Conservation (phyloP, 2,888 invertebrate species). For the Plebejus argus region DNA sequence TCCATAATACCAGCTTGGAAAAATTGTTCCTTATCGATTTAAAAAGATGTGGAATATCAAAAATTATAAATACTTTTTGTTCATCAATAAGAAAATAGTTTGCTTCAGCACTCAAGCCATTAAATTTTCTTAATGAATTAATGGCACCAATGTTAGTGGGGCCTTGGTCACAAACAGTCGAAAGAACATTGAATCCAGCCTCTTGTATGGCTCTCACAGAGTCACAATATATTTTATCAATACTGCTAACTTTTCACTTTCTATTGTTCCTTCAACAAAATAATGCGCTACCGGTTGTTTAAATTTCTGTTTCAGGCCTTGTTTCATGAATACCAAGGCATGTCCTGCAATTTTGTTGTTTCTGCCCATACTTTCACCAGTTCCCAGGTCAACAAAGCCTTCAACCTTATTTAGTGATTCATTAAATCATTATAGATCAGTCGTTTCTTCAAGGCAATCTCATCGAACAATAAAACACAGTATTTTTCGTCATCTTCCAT, state of each 20-base stretch:
- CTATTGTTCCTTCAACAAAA: conserved; percentile 36
- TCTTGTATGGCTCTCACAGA: conserved; percentile 26
- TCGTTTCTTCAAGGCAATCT: conserved; percentile 33
- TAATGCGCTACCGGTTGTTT: conserved; percentile 38
- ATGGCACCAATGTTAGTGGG: conserved; percentile 37
- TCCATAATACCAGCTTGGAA: conserved; percentile 20
- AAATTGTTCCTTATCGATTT: conserved; percentile 36
- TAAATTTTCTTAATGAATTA: conserved; percentile 26
- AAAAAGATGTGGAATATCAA: conserved; percentile 32
- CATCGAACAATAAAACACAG: conserved; percentile 34
- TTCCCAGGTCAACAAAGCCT: conserved; percentile 32
- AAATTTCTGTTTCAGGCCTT: conserved; percentile 31
- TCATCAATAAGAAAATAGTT: conserved; percentile 30
- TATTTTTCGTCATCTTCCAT: not conserved
- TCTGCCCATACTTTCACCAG: not conserved
- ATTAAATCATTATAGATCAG: conserved; percentile 33
- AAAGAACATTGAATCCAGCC: conserved; percentile 28
- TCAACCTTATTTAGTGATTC: conserved; percentile 29
- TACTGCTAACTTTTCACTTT: conserved; percentile 5
- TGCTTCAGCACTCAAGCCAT: conserved; percentile 12
- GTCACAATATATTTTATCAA: conserved; percentile 35
- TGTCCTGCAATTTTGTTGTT: conserved; percentile 27
- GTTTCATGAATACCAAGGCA: conserved; percentile 35
- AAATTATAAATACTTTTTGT: conserved; percentile 32
- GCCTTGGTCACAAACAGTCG: conserved; percentile 38